phyloP scores from a whole-genome alignment of 1,140 invertebrate genomes.

The Aphelinus atriplicis region DNA sequence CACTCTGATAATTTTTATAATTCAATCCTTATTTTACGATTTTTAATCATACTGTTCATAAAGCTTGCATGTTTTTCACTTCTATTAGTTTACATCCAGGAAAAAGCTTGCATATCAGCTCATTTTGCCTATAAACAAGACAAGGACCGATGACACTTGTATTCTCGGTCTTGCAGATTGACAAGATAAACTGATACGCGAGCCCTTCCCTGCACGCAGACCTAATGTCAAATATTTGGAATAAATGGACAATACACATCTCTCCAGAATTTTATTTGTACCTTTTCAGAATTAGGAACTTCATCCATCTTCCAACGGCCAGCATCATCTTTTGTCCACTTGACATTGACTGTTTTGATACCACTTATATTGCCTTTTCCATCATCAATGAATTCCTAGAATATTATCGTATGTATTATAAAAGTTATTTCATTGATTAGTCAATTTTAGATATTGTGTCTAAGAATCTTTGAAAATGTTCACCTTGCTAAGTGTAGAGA shows the following conservation, averaged over 20 bases:
- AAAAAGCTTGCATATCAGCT: no score
- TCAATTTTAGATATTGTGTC: neutral
- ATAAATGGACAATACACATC: neutral
- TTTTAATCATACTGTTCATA: no score
- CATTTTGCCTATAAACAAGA: no score
- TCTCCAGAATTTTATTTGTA: conserved; percentile 40
- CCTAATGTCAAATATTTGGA: neutral
- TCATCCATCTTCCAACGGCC: conserved; percentile 96
- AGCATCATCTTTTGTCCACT: conserved; percentile 92
- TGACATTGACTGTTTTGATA: conserved; percentile 88
- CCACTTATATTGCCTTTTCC: conserved; percentile 90
- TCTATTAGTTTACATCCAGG: neutral
- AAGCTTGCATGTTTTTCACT: no score
- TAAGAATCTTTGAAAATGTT: conserved; percentile 39
- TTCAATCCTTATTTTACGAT: no score
- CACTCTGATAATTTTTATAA: no score
- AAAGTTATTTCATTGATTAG: neutral
- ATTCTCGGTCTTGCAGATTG: no score
- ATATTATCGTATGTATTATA: conserved; percentile 25
- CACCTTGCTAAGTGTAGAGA: conserved; percentile 90
- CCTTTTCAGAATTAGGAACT: conserved; percentile 82
- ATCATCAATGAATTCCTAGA: conserved; percentile 90
- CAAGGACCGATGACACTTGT: no score
- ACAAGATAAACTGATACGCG: no score
- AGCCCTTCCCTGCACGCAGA: no score